Evolutionary conservation across 2,888 invertebrate genomes (phyloP), one percentile per base, ranked within the genome.

Genomic region (Embidobia sp.): DNA sequence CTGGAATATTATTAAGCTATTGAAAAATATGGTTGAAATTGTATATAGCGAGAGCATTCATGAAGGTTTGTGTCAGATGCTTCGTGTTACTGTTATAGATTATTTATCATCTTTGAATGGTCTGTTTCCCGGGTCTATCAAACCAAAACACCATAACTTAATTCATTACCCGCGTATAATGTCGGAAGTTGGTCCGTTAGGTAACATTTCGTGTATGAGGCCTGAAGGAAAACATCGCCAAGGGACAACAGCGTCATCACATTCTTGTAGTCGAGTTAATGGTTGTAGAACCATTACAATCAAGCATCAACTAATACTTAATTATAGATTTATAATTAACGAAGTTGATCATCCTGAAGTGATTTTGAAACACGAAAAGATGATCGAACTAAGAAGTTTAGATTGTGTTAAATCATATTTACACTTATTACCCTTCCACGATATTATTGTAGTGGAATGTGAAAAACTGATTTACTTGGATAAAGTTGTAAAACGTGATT

Each of bases 91-190:
- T 2, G 16, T 40, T 5, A 18, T 3, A 6, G 40, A 40, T 16
- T 40, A 40, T n/a, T n/a, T 40, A 6, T 7, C 6, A 22, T 11
- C 10, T 13, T 8, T 3, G 6, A 11, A 44, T 2, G 2, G 3
- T 10, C n/a, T 44, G 6, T 26, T 40, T 26, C 1, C 44, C 1
- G 1, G 11, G 3, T 11, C 10, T 11, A 22, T 44, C 3, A 46
- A 26, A 27, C 46, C 26, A 4, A 46, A 46, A 15, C 46, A 46
- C 8, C 46, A 46, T 15, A 11, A 27, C 13, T n/a, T 27, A 7
- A 2, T 15, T 15, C 46, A 46, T 46, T 27, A 46, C 15, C 8
- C 46, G 0, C 2, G 27, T 13, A 27, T 46, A 13, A 46, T 46
- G 46, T 5, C 13, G 2, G 2, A 5, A 2, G 46, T 46, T 1